Evolutionary conservation across 2,888 invertebrate species (phyloP).

Genomic region (Spilosoma lubricipeda): DNA sequence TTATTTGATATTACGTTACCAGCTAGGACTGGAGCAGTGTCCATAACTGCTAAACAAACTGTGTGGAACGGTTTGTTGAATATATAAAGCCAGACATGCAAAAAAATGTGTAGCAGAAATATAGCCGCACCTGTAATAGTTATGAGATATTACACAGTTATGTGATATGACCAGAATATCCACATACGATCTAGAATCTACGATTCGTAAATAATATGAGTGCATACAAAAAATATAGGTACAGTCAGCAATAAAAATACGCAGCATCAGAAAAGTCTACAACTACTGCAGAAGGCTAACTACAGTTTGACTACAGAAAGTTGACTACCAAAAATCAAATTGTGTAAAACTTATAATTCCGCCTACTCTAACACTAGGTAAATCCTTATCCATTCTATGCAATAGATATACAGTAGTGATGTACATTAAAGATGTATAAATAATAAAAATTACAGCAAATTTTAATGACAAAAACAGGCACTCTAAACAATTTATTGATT

Average conservation of each 20-base stretch:
- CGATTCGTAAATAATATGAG: constrained; percentile 1
- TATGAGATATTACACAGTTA: background rate
- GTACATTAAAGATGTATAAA: background rate
- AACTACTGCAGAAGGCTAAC: no score
- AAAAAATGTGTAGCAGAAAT: background rate
- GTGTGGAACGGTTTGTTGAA: background rate
- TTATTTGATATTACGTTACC: no score
- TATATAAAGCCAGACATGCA: background rate
- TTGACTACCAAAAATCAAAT: no score
- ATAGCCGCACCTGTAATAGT: background rate
- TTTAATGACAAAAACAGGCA: background rate
- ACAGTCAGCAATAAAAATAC: background rate
- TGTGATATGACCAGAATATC: background rate
- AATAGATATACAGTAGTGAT: no score
- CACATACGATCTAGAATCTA: background rate
- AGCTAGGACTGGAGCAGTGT: no score
- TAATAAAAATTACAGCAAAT: no score
- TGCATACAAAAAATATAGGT: constrained; percentile 25
- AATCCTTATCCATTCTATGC: no score
- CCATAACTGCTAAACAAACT: background rate
- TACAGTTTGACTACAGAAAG: no score
- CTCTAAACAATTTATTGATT: background rate
- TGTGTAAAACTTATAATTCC: no score
- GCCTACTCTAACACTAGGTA: no score
- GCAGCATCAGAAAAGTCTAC: no score